Base-by-base conservation (phyloP, 2,888 invertebrate species). In the Aplocera efformata region DNA sequence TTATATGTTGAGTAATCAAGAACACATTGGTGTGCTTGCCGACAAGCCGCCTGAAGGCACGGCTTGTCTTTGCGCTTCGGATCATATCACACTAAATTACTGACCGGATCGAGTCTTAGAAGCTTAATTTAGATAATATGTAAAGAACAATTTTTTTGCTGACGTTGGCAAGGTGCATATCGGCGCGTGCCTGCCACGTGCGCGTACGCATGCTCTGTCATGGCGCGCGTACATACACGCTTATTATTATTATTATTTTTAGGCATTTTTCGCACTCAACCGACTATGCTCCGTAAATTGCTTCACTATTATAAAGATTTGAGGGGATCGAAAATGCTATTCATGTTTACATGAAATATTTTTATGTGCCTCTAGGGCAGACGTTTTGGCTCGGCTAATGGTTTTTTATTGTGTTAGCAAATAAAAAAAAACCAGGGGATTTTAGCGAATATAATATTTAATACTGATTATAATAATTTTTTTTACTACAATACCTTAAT, bases 141-240 rank as follows among this genome's bases (percentile, higher is more conserved):
- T 10, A 13, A 10, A 4, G 6, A 8, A 2, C 7, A 13, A 8
- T 36, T 54, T 49, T 64, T 76, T 45, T 83, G 75, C 67, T 10
- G 58, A 65, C 81, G 30, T 54, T 84, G 70, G 63, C 70, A 83
- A 85, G 85, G 85, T 84, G 81, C 76, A 68, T 59, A 57, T 45
- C 48, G 66, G 67, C 78, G 70, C 79, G 68, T 73, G 76, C 42
- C 68, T 6, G 67, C 39, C 75, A 63, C 72, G 78, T 79, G 83
- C 76, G 73, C 74, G 60, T 66, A 66, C 68, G 59, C 59, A 63
- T 77, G 79, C 75, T 58, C 76, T 81, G 83, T 85, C 84, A 84
- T 75, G 79, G 76, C 76, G 50, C 43, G 37, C 61, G 76, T 72
- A 71, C 66, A 67, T 59, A 52, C 52, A 59, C 53, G 63, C 60